These are phyloP conservation scores for Perizoma affinitatum DNA, from an alignment of 2,888 invertebrate species.

Conservation along the genomic window DNA sequence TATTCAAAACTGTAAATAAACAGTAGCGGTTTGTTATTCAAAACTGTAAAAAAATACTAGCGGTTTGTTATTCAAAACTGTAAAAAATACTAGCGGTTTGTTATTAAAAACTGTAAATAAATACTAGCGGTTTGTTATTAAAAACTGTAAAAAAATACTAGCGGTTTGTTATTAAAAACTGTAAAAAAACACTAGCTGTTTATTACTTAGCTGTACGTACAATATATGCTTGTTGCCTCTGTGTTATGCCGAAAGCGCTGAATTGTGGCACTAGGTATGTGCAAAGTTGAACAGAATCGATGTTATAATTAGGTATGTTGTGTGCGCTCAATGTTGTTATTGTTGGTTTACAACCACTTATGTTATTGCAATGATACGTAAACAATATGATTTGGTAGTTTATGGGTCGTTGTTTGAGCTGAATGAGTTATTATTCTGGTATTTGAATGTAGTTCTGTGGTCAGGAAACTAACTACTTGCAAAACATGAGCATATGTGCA, in stretches of 20 bases:
- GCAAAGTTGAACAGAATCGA: constrained; percentile 17
- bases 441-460: too few relatives aligned
- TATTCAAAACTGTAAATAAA: not conserved
- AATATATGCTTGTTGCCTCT: not conserved
- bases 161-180: not conserved
- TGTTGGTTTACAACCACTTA: constrained; percentile 16
- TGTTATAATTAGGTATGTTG: constrained; percentile 22
- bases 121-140: not conserved
- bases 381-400: not conserved
- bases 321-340: constrained; percentile 14
- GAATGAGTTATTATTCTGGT: too few relatives aligned
- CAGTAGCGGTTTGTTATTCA: not conserved
- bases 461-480: too few relatives aligned
- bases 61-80: not conserved
- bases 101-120: not conserved
- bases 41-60: too few relatives aligned
- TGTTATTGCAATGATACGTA: constrained; percentile 12
- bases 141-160: too few relatives aligned
- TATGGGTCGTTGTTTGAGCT: not conserved
- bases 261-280: not conserved
- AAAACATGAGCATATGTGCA: too few relatives aligned
- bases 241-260: constrained; percentile 1
- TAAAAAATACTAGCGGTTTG: not conserved
- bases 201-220: not conserved
- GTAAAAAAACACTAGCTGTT: not conserved